Evolutionary conservation across 37 sponge, comb jelly and placozoan genomes (phyloP).

Genomic region (Axinella damicornis): DNA sequence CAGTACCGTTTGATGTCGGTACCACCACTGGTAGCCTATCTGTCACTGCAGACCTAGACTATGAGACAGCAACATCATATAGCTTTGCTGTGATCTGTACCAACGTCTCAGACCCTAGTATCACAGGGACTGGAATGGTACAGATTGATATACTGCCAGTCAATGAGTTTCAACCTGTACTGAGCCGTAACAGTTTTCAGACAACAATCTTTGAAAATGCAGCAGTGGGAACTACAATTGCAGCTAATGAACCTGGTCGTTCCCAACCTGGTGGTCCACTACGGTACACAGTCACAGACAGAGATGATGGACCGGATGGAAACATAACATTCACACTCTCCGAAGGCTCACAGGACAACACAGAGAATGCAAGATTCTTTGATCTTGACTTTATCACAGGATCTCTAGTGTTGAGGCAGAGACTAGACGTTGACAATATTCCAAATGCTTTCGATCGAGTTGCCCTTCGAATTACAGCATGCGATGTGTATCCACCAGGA

Average conservation of each 20-base stretch:
- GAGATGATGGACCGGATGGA: conserved; percentile 27
- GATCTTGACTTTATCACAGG: not conserved
- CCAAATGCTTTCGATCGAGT: not conserved
- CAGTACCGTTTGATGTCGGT: conserved; percentile 10
- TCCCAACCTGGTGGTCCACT: not conserved
- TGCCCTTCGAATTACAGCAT: conserved; percentile 1
- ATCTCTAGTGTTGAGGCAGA: not conserved
- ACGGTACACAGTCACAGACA: conserved; percentile 11
- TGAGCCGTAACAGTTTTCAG: not conserved
- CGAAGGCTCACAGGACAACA: not conserved
- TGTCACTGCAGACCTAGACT: conserved; percentile 3
- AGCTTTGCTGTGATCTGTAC: not conserved
- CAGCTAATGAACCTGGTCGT: not conserved
- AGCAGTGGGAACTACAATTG: not conserved
- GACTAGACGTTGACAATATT: conserved; percentile 5
- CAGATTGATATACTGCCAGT: conserved; percentile 39
- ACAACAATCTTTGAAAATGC: not conserved
- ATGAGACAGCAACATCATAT: not conserved
- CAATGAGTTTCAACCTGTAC: conserved; percentile 49
- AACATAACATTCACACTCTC: conserved; percentile 13
- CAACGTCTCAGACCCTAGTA: not conserved
- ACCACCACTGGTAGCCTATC: conserved; percentile 18
- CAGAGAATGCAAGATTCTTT: not conserved
- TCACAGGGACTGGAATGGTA: conserved; percentile 26
- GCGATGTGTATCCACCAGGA: not conserved